These are phyloP conservation scores for Percopsis omiscomaycus DNA, from an alignment of 2,797 vertebrate species.

Conservation along the genomic window DNA sequence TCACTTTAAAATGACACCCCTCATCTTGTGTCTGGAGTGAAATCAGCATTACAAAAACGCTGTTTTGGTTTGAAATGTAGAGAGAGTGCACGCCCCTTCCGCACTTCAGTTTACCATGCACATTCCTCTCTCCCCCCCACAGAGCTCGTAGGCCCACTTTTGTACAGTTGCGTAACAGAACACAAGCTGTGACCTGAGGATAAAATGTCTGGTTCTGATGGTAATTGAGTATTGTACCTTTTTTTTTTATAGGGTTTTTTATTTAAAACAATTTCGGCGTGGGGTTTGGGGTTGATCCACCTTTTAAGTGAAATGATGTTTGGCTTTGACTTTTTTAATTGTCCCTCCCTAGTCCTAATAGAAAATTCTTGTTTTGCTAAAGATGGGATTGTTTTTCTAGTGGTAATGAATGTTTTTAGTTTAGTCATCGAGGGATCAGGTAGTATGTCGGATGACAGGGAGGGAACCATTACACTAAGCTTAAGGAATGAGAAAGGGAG, in stretches of 20 bases:
- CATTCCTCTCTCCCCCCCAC: neutral
- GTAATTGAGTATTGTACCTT: no score
- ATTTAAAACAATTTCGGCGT: no score
- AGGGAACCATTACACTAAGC: conserved; percentile 50
- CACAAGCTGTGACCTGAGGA: no score
- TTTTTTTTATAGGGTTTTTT: no score
- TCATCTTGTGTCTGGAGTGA: no score
- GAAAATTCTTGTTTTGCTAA: conserved; percentile 40
- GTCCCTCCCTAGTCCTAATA: conserved; percentile 38
- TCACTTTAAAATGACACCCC: no score
- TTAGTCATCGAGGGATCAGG: conserved; percentile 40
- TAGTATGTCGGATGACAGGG: conserved; percentile 36
- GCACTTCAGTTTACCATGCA: neutral
- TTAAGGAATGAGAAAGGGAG: conserved; percentile 49
- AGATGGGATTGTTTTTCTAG: conserved; percentile 16
- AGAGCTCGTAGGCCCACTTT: no score
- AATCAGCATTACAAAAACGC: no score
- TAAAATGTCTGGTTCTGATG: neutral
- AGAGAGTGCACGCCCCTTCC: no score
- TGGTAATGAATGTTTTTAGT: conserved; percentile 40
- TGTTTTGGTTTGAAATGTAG: no score
- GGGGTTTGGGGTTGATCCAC: neutral
- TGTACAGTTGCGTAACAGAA: no score
- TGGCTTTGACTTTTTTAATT: conserved; percentile 14
- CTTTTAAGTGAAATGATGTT: neutral